Conservation (phyloP, 2,888 invertebrate species). For the Aquatica leii region DNA sequence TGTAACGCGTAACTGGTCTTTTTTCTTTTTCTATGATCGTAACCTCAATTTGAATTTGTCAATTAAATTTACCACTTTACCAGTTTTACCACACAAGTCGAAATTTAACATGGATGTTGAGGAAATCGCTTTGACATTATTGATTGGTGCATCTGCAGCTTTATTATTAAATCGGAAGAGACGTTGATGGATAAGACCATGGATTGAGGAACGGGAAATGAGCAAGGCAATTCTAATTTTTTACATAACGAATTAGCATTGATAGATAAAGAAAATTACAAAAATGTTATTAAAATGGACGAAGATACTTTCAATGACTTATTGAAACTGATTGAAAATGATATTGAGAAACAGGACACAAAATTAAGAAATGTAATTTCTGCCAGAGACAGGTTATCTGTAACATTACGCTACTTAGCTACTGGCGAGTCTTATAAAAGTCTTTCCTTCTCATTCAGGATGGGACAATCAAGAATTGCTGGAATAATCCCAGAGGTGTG, state of each 20-base stretch:
- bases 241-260: background rate
- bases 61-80: no score
- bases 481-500: constrained; percentile 10
- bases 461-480: constrained; percentile 20
- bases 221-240: background rate
- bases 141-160: constrained; percentile 1
- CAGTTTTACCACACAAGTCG: background rate
- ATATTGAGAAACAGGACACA: constrained; percentile 19
- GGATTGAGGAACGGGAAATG: background rate
- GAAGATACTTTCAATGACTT: background rate
- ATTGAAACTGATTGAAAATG: constrained; percentile 8
- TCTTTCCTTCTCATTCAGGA: constrained; percentile 14
- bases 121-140: background rate
- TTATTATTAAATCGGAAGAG: constrained; percentile 1
- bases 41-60: background rate
- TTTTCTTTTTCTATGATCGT: background rate
- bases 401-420: constrained; percentile 9
- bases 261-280: background rate
- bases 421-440: constrained; percentile 20
- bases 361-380: constrained; percentile 16
- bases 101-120: background rate
- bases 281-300: constrained; percentile 2
- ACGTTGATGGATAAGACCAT: constrained; percentile 2
- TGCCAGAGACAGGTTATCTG: constrained; percentile 16
- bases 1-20: background rate